phyloP scores from a whole-genome alignment of 2,797 vertebrate genomes.

The Monodelphis domestica region DNA sequence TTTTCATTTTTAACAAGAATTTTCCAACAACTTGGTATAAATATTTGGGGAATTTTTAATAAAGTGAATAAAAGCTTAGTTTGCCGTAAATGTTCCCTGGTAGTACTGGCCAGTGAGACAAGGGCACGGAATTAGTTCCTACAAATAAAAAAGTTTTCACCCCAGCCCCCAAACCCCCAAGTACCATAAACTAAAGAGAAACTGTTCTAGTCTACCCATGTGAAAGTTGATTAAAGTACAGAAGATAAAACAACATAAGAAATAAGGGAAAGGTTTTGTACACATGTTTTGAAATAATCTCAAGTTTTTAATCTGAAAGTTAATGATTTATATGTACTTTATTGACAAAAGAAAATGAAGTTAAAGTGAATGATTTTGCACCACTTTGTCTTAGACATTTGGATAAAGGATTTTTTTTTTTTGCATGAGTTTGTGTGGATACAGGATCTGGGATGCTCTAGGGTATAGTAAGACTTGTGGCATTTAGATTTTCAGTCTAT shows the following conservation, averaged over 20 bases:
- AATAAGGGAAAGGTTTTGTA: conserved; percentile 3
- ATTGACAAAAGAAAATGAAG: conserved; percentile 28
- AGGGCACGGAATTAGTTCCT: conserved; percentile 29
- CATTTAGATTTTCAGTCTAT: conserved; percentile 47
- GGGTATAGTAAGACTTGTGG: conserved; percentile 6
- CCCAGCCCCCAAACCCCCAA: not conserved
- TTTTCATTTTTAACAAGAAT: conserved; percentile 31
- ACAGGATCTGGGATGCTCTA: conserved; percentile 7
- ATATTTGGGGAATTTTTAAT: conserved; percentile 6
- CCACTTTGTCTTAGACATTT: not conserved
- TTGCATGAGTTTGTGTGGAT: conserved; percentile 40
- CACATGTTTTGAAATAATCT: conserved; percentile 20
- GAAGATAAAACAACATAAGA: conserved; percentile 6
- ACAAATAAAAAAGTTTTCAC: not conserved
- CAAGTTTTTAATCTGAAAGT: conserved; percentile 32
- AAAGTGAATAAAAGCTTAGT: conserved; percentile 7
- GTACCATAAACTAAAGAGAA: conserved; percentile 37
- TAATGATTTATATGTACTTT: not conserved
- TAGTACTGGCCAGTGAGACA: not conserved
- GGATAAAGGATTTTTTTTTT: not conserved
- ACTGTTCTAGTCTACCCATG: conserved; percentile 31
- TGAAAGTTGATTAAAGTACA: conserved; percentile 30
- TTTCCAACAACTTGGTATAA: conserved; percentile 33
- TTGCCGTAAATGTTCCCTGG: not conserved
- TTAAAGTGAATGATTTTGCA: not conserved